Base-by-base conservation (phyloP, 2,888 invertebrate species). In the Ophion slaviceki region DNA sequence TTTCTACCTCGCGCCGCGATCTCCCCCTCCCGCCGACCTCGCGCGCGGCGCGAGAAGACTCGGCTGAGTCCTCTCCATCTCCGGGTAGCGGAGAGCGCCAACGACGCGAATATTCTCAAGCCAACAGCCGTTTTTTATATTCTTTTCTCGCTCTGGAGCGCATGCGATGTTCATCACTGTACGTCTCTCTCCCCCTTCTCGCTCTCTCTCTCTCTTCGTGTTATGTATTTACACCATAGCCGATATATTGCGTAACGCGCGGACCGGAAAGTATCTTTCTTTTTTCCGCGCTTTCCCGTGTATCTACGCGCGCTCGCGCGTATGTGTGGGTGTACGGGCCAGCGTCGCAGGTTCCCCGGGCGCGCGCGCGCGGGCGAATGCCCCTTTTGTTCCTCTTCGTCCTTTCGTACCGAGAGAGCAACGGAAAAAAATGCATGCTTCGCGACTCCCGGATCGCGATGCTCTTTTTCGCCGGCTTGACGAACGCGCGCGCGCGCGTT, bases 211-310 rank as follows among this genome's bases (percentile, higher is more conserved):
- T 40, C 40, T 40, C 40, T 40, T 8, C 1, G 40, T 87, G 84
- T 89, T 92, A 91, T 91, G 92, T 92, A 92, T 92, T 93, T 93
- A 92, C 91, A 68, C 67, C 90, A 72, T 70, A 91, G 77, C 80
- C 80, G 92, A 92, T 90, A 40, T 68, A 92, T 93, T 93, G 93
- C 93, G 93, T 93, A 93, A 93, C 91, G 88, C 89, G 88, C 89
- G 88, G 89, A 87, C 90, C 90, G 90, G 89, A 89, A 90, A 91
- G 90, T 91, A 86, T 89, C 88, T 77, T 36, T 64, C 47, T 64
- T 72, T 75, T 80, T 80, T 70, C 68, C 77, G 75, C 75, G 76
- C 66, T 61, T 70, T 70, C 20, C 36, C 32, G n/a, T 84, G 17
- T 61, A 36, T 53, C 36, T 72, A 68, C 40, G 66, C 47, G 53